Base-by-base conservation (phyloP, 37 sponge, comb jelly and placozoan species). In the Aplysina aerophoba region DNA sequence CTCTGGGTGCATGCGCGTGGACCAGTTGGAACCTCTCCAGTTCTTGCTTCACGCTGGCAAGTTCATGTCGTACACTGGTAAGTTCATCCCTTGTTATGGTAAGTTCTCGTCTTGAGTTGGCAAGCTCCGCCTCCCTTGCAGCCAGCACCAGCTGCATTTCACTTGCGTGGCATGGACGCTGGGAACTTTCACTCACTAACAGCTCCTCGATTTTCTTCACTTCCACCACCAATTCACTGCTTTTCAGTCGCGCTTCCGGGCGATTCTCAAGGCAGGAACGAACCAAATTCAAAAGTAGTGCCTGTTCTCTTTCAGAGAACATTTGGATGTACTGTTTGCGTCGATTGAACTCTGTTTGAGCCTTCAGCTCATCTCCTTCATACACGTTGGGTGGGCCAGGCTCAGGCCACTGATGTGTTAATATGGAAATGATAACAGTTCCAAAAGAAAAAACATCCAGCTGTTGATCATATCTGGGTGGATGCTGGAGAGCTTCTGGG, bases 391-490 rank as follows among this genome's bases (percentile, higher is more conserved):
- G 40, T 24, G 57, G 36, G 16, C 56, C 41, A 20, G 30, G 22
- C 16, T 36, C 37, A 41, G 79, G 79, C 39, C 50, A 78, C 25
- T 78, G 79, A 62, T 62, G 64, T 62, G 64, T 62, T 28, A 62
- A 27, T 6, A 62, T 40, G 17, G 39, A 28, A 17, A 50, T n/a
- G 16, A 78, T 50, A 6, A 40, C 50, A n/a, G 15, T 44, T 0
- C 79, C 79, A 78, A 78, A 78, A 15, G 79, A 78, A 41, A 78
- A 78, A 17, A 78, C 55, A 24, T 78, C 79, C 55, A 78, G 24
- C 37, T 36, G 16, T 78, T n/a, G 24, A 39, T 38, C 54, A 38
- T 78, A 78, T 40, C 24, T 78, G 3, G 35, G 35, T 17, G 25
- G 39, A 22, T 53, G 19, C 50, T 15, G 16, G 5, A 78, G 50